Evolutionary conservation across 2,888 invertebrate genomes (phyloP).

Genomic region (Scaptomyza parva): DNA sequence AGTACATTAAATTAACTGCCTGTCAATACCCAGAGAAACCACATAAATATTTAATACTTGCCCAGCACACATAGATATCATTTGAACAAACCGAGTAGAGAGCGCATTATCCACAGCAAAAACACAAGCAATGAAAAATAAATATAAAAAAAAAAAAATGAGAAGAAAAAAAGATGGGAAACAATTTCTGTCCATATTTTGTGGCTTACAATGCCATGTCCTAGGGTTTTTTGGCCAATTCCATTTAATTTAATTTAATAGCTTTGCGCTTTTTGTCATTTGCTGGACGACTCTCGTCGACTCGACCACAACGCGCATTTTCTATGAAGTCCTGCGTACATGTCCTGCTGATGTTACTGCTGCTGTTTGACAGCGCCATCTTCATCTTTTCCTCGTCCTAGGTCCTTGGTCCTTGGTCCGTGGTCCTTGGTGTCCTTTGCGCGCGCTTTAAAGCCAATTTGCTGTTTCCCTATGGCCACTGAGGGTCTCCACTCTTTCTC

Average conservation of each 20-base stretch:
- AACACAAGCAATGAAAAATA: conserved; percentile 15
- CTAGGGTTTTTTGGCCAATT: conserved; percentile 74
- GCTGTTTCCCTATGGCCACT: conserved; percentile 43
- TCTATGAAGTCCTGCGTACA: conserved; percentile 47
- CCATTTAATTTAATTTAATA: conserved; percentile 82
- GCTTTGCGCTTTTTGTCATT: conserved; percentile 79
- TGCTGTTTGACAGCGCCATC: conserved; percentile 40
- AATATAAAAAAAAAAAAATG: conserved; percentile 16
- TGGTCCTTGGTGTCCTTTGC: conserved; percentile 24
- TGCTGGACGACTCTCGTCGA: conserved; percentile 40
- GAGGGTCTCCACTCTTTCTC: background rate
- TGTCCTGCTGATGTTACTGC: conserved; percentile 46
- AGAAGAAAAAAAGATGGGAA: conserved; percentile 17
- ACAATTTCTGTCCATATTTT: conserved; percentile 66
- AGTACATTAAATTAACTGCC: conserved; percentile 45
- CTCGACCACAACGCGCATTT: conserved; percentile 59
- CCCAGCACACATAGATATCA: background rate
- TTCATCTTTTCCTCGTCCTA: too few relatives aligned
- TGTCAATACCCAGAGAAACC: conserved; percentile 47
- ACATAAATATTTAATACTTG: conserved; percentile 20
- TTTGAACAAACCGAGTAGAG: background rate
- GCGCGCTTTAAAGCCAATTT: conserved; percentile 70
- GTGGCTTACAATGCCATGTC: conserved; percentile 48
- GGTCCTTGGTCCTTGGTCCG: conserved; percentile 26
- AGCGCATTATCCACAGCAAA: conserved; percentile 5